Conservation (phyloP, 2,113 vertebrate genomes). For the Mesembrinibis cayennensis region DNA sequence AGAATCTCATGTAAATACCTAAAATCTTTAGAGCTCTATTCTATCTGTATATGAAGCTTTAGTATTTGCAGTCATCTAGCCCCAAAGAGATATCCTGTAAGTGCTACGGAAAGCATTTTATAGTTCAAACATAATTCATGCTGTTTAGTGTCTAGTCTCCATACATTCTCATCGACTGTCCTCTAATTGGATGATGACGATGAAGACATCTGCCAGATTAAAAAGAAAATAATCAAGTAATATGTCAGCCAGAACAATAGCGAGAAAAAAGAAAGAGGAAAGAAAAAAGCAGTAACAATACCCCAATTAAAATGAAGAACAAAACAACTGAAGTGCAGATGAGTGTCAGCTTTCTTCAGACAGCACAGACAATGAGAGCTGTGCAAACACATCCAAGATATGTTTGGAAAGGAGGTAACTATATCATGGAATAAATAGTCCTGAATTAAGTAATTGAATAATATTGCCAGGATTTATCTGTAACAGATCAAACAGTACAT, state of each 20-base stretch:
- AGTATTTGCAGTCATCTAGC: background rate
- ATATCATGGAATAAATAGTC: background rate
- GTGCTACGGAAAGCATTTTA: background rate
- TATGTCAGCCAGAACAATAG: background rate
- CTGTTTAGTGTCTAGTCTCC: background rate
- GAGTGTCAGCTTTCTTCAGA: background rate
- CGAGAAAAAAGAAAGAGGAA: background rate
- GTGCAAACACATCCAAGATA: background rate
- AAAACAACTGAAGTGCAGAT: background rate
- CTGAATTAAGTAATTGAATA: background rate
- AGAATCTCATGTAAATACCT: background rate
- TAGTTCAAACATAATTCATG: background rate
- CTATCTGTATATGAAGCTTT: background rate
- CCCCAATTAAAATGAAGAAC: slow-evolving; percentile 24
- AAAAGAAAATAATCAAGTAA: background rate
- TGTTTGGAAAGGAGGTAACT: background rate
- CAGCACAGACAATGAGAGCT: background rate
- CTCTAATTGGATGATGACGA: background rate
- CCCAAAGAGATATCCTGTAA: background rate
- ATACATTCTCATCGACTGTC: background rate
- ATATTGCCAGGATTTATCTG: background rate
- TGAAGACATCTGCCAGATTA: background rate
- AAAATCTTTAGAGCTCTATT: background rate
- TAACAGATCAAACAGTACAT: background rate
- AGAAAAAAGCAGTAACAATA: background rate